Conservation (phyloP, 2,113 vertebrate genomes). For the Aspiorhynchus laticeps region DNA sequence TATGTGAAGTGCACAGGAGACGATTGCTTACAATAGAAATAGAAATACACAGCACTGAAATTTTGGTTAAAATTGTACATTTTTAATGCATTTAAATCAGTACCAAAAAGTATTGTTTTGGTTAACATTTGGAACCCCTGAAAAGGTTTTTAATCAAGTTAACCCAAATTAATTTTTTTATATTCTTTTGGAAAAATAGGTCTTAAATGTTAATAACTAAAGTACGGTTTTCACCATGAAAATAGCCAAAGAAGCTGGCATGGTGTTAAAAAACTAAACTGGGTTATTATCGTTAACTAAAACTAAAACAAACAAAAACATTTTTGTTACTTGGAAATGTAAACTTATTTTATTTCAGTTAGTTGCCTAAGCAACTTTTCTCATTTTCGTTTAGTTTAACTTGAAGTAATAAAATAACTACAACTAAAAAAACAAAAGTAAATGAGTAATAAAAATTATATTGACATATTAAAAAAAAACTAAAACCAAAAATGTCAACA, state of each 20-base stretch:
- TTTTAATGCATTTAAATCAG: background rate
- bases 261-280: background rate
- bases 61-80: background rate
- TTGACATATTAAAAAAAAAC: background rate
- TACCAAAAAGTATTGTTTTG: background rate
- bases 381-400: background rate
- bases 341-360: background rate
- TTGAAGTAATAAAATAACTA: background rate
- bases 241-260: background rate
- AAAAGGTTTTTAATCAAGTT: background rate
- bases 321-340: background rate
- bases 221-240: background rate
- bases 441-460: background rate
- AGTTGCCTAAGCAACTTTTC: background rate
- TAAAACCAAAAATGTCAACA: background rate
- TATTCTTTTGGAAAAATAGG: background rate
- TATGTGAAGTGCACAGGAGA: background rate
- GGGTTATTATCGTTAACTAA: background rate
- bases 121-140: background rate
- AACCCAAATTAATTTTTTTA: background rate
- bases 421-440: background rate
- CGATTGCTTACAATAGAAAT: background rate
- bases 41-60: background rate
- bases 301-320: background rate
- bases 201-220: background rate